phyloP scores from a whole-genome alignment of 2,113 vertebrate genomes.

The Spea bombifrons region DNA sequence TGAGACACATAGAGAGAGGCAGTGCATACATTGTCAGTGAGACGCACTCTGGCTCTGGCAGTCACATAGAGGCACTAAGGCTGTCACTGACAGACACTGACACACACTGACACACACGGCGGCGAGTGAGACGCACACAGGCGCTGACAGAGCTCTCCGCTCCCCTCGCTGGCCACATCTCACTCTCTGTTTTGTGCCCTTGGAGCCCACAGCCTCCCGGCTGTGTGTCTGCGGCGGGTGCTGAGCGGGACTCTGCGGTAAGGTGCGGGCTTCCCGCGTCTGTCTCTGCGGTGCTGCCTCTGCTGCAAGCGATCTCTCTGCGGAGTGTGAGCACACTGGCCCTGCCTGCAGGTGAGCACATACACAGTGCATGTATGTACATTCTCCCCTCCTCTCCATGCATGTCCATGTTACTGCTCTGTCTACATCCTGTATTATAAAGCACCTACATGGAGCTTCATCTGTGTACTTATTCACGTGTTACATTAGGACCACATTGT shows the following conservation, averaged over 20 bases:
- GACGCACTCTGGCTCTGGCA: slow-evolving; percentile 1
- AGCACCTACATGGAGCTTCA: too few species aligned
- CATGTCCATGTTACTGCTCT: background rate
- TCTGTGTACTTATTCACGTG: too few species aligned
- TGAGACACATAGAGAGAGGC: slow-evolving; percentile 38
- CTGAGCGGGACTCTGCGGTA: slow-evolving; percentile 34
- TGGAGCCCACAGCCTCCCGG: slow-evolving; percentile 28
- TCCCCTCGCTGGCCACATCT: background rate
- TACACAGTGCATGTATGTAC: slow-evolving; percentile 15
- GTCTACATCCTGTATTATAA: background rate
- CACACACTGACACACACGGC: too few species aligned
- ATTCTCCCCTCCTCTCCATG: background rate
- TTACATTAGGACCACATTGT: too few species aligned
- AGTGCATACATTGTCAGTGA: slow-evolving; percentile 45
- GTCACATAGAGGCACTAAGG: too few species aligned
- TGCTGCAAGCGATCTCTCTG: slow-evolving; percentile 44
- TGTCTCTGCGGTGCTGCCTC: slow-evolving; percentile 36
- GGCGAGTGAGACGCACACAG: background rate
- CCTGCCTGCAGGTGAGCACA: slow-evolving; percentile 59
- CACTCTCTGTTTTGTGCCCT: slow-evolving; percentile 33
- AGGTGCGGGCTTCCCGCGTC: slow-evolving; percentile 29
- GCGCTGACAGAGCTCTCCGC: background rate
- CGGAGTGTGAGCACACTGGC: slow-evolving; percentile 46
- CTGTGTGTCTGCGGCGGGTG: slow-evolving; percentile 7
- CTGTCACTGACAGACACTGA: too few species aligned